Conservation (phyloP, 2,888 invertebrate genomes). For the Cecidostiba fungosa region DNA sequence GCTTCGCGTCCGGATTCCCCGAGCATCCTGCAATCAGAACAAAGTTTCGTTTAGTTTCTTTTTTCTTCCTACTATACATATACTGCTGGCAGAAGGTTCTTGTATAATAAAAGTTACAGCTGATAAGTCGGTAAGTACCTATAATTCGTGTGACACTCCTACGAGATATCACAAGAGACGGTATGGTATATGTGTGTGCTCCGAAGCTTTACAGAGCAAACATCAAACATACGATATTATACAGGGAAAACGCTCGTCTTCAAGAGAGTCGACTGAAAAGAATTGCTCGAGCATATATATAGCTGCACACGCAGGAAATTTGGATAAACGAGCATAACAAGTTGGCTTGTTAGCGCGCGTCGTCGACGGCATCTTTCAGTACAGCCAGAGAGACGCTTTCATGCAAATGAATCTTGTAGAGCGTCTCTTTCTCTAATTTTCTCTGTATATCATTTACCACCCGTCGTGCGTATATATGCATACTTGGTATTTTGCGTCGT, state of each 20-base stretch:
- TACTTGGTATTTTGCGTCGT: too few species aligned
- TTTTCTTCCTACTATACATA: background rate
- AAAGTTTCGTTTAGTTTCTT: background rate
- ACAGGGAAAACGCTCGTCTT: too few species aligned
- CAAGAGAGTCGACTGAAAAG: too few species aligned
- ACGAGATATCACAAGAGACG: too few species aligned
- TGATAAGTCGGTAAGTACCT: too few species aligned
- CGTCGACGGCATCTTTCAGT: background rate
- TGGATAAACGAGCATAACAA: conserved; percentile 47
- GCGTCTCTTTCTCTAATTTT: background rate
- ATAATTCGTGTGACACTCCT: too few species aligned
- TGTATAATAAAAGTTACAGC: too few species aligned
- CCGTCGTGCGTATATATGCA: background rate
- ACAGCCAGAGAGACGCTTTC: conserved; percentile 3
- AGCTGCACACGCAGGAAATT: conserved; percentile 23
- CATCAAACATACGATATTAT: too few species aligned
- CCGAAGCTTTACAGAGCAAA: too few species aligned
- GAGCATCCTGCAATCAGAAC: conserved; percentile 86
- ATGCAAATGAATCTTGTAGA: conserved; percentile 50
- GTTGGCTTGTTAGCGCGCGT: conserved; percentile 50
- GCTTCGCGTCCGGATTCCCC: conserved; percentile 93
- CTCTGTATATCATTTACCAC: background rate
- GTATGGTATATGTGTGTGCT: too few species aligned
- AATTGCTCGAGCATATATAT: background rate
- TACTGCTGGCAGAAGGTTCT: too few species aligned